Conservation (phyloP, 2,797 vertebrate genomes). For the Nyctibius grandis region DNA sequence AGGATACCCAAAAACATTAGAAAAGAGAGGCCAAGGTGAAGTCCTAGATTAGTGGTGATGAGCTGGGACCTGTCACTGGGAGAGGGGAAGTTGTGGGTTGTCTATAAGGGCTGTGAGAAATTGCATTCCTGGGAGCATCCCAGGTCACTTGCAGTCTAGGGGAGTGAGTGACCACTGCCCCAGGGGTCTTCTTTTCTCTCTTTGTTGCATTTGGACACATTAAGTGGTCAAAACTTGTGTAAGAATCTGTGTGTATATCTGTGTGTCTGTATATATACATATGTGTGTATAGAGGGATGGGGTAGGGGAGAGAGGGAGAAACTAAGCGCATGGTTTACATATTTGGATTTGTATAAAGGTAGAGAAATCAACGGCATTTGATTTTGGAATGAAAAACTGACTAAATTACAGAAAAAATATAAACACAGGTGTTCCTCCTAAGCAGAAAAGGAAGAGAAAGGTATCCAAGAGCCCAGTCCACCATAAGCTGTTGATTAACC, state of each 20-base stretch:
- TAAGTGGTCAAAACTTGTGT: neutral
- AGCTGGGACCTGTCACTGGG: neutral
- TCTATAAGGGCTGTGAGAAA: neutral
- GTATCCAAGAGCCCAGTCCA: neutral
- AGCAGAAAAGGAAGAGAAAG: neutral
- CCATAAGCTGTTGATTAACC: neutral
- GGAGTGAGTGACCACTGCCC: accelerated
- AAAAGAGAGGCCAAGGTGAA: neutral
- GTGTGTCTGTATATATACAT: too few species aligned
- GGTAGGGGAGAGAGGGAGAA: neutral
- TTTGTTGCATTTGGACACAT: neutral
- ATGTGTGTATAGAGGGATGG: neutral
- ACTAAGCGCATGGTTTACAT: neutral
- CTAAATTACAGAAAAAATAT: neutral
- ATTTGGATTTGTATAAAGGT: neutral
- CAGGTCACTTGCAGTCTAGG: neutral
- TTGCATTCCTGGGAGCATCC: neutral
- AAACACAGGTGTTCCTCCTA: neutral
- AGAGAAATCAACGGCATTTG: neutral
- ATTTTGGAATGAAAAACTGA: neutral
- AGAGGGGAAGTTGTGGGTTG: neutral
- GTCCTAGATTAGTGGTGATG: neutral
- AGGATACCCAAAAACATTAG: neutral
- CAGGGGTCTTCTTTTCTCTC: neutral
- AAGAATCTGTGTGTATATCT: neutral